Base-by-base conservation (phyloP, 1,140 invertebrate genomes). In the Drosophila serrata region DNA sequence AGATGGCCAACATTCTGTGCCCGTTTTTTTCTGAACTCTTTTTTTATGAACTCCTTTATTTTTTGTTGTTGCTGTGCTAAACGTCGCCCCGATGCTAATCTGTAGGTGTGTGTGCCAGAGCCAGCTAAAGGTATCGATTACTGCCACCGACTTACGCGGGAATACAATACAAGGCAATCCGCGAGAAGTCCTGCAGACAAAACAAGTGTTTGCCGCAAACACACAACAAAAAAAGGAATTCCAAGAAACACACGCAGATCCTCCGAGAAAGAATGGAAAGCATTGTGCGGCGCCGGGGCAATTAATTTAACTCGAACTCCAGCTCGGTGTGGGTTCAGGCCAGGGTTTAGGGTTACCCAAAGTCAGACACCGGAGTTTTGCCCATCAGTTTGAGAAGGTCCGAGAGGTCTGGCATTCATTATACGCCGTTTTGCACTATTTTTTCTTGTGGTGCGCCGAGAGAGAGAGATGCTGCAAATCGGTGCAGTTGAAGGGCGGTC, bases 391-490 rank as follows among this genome's bases (percentile, higher is more conserved):
- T 84, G 78, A 75, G 67, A 75, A 39, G 56, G 79, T 73, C 81
- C 85, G 78, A 75, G 67, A 75, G 43, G 56, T 72, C 63, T 73
- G 81, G 79, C 82, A 81, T 86, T 86, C 82, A 87, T 87, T 87
- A 87, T 86, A 56, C 64, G 85, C 84, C 84, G 81, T 90, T 90
- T 90, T 88, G 84, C 84, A 88, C 84, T 90, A 88, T 88, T 88
- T 88, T 90, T 81, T 90, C 77, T 68, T 19, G 45, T 37, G 17
- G 45, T 37, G 17, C 72, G 53, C 70, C 77, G 60, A 79, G 15
- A 58, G 48, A 67, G 60, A 79, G 15, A 58, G 48, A 67, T 68
- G 63, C 51, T 37, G 65, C 39, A 70, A 72, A 45, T 24, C 37
- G 37, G 46, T 7, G 31, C 48, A 15, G 49, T 55, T 13, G 49